Conservation (phyloP, 1,140 invertebrate genomes). For the Camponotus vicinus region DNA sequence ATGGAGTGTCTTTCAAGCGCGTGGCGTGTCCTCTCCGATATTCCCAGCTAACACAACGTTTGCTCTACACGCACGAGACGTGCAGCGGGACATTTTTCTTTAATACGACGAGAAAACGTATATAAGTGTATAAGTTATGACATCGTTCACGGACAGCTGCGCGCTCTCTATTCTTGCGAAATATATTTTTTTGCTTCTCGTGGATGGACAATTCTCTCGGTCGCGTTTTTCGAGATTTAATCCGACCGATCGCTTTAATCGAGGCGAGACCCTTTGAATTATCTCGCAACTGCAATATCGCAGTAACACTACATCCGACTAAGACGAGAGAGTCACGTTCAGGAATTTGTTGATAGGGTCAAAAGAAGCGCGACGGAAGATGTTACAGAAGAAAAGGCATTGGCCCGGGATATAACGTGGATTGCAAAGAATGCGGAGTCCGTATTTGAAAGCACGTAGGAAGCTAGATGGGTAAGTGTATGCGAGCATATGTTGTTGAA, state of each 20-base stretch:
- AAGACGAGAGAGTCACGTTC: slow-evolving; percentile 47
- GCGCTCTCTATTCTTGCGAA: background rate
- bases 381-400: slow-evolving; percentile 36
- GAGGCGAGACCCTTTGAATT: slow-evolving; percentile 42
- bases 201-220: background rate
- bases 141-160: background rate
- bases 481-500: slow-evolving; percentile 20
- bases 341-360: slow-evolving; percentile 46
- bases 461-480: background rate
- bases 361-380: slow-evolving; percentile 41
- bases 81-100: background rate
- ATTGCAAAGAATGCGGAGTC: slow-evolving; percentile 43
- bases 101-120: background rate
- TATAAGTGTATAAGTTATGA: slow-evolving; percentile 11
- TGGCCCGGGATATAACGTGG: slow-evolving; percentile 32
- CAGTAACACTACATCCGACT: background rate
- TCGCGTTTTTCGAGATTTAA: slow-evolving; percentile 13
- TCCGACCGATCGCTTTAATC: slow-evolving; percentile 42
- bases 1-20: slow-evolving; percentile 31
- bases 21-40: background rate
- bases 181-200: background rate
- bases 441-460: slow-evolving; percentile 4
- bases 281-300: slow-evolving; percentile 53
- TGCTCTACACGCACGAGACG: background rate
- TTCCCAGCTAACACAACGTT: slow-evolving; percentile 11